These are phyloP conservation scores for Myrmophylax atrothorax DNA, from an alignment of 2,113 vertebrate genomes.

Conservation along the genomic window DNA sequence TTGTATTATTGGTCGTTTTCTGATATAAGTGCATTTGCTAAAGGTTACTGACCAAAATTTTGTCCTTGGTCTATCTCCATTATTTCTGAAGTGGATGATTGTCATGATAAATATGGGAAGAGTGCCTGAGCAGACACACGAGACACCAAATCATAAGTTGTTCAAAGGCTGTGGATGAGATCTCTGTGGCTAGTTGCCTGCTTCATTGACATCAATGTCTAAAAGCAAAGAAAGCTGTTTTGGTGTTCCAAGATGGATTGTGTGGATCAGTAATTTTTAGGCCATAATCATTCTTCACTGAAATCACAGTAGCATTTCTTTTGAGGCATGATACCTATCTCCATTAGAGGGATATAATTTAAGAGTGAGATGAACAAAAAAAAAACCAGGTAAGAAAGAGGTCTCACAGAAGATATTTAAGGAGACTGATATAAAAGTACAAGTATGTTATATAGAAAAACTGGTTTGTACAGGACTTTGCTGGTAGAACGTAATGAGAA, in stretches of 20 bases:
- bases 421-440: not conserved
- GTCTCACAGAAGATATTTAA: not conserved
- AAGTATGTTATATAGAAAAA: not conserved
- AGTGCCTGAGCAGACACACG: not conserved
- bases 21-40: not conserved
- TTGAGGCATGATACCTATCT: not conserved
- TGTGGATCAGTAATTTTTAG: not conserved
- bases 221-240: not conserved
- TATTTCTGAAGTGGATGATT: not conserved
- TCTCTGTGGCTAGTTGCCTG: not conserved
- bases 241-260: not conserved
- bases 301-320: not conserved
- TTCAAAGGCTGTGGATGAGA: constrained; percentile 3
- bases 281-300: not conserved
- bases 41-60: not conserved
- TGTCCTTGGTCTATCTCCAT: not conserved
- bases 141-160: not conserved
- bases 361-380: not conserved
- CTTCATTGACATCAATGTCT: not conserved
- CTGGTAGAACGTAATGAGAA: not conserved
- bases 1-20: not conserved
- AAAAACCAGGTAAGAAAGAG: not conserved
- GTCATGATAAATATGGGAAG: not conserved
- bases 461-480: not conserved
- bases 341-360: not conserved